Percentiles rank a stretch among this genome's conserved stretches.
These are phyloP conservation scores for Cosmia trapezina DNA, from an alignment of 2,888 invertebrate species.

Conservation along the genomic window DNA sequence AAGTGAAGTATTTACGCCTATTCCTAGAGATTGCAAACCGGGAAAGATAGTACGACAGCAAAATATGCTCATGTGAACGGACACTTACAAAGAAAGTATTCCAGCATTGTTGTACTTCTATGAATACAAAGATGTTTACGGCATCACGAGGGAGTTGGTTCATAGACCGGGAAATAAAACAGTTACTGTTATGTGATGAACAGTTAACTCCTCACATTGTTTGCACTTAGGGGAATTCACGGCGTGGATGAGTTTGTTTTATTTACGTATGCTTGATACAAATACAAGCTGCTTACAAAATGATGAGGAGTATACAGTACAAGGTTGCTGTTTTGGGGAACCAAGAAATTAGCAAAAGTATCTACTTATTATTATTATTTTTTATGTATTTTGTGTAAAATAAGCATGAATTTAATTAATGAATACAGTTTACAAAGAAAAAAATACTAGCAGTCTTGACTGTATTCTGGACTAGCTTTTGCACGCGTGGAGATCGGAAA, in stretches of 20 bases:
- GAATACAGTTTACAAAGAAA: no score
- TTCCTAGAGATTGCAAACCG: background rate
- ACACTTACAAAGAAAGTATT: conserved; percentile 52
- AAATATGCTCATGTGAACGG: conserved; percentile 13
- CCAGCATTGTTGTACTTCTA: conserved; percentile 19
- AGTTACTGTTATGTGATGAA: conserved; percentile 28
- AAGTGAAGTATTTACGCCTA: background rate
- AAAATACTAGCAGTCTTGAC: no score
- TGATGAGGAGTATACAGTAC: background rate
- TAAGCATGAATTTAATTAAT: no score
- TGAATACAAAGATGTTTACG: conserved; percentile 57
- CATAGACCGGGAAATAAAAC: conserved; percentile 41
- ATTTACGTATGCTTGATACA: background rate
- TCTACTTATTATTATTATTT: no score
- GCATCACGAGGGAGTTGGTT: conserved; percentile 32
- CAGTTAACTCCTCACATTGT: conserved; percentile 49
- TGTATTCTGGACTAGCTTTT: no score
- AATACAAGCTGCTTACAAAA: conserved; percentile 2
- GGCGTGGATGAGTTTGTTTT: conserved; percentile 17
- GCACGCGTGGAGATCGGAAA: no score
- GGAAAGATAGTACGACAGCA: background rate
- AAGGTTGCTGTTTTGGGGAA: no score
- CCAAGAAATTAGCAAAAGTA: no score
- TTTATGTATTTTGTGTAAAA: no score
- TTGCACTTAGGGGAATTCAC: conserved; percentile 30